Base-by-base conservation (phyloP, 2,113 vertebrate genomes). In the Hippopotamus amphibius region DNA sequence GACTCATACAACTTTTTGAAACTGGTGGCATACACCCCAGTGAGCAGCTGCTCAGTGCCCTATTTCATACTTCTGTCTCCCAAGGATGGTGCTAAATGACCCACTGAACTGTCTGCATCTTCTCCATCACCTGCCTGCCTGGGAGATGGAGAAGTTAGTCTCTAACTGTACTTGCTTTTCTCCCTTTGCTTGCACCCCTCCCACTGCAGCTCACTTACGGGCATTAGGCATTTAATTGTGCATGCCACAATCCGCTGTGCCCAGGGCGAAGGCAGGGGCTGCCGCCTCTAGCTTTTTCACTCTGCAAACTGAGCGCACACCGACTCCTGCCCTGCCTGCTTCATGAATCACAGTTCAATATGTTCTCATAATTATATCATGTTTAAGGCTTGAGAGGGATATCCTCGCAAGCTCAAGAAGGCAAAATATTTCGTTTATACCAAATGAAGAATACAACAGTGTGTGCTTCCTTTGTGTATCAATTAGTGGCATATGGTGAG, bases 401-500 rank as follows among this genome's bases (percentile, higher is more conserved):
- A 97, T 94, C 94, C 96, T 76, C 92, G 92, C 0, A 0, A 98
- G 79, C 97, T 98, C 97, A 97, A 97, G 94, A 96, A 94, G 95
- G 95, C 61, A 96, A 98, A 98, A 98, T 98, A 98, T 97, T 98
- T 97, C 53, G 46, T 97, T 96, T 96, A 84, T 86, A 92, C 91
- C 97, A 96, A 98, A 98, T 97, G 98, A 98, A 97, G 97, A 98
- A 95, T 59, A 97, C 95, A 94, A 97, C 95, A 74, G 89, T 88
- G 88, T 90, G 77, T n/a, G 43, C 87, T 93, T 97, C 90, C 93
- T 98, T 97, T 98, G 96, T 97, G 50, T 96, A 87, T 98, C 97
- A 98, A 98, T 98, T 98, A 98, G 95, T 46, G 59, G 93, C 98
- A 98, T 97, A 98, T 96, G 98, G 98, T 95, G 87, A 89, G 96